Percentiles rank a stretch among this genome's conserved stretches.
phyloP scores from a whole-genome alignment of 2,888 invertebrate species.

The Cenopis cana region DNA sequence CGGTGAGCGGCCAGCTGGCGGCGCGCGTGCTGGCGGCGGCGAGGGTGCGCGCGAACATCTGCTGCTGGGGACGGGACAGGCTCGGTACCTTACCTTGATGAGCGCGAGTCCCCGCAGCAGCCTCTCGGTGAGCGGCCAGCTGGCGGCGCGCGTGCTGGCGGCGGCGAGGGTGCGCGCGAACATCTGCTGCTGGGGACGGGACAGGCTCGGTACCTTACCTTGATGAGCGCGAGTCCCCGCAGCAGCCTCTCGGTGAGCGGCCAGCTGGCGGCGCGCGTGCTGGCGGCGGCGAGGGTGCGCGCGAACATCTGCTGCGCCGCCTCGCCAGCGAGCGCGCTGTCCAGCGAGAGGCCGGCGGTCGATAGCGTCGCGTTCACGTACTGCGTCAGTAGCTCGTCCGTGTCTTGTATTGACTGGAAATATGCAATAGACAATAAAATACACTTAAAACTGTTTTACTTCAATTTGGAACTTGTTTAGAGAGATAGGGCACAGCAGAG shows the following conservation, averaged over 20 bases:
- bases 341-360: constrained; percentile 74
- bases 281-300: constrained; percentile 71
- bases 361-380: constrained; percentile 83
- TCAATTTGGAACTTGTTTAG: no score
- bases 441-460: no score
- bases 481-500: no score
- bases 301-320: constrained; percentile 77
- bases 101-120: constrained; percentile 88
- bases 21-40: constrained; percentile 68
- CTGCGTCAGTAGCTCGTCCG: constrained; percentile 63
- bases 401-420: constrained; percentile 66
- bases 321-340: constrained; percentile 30
- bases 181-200: constrained; percentile 65
- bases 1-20: constrained; percentile 85
- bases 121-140: constrained; percentile 86
- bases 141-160: constrained; percentile 66
- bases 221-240: constrained; percentile 88
- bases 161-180: constrained; percentile 78
- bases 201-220: constrained; percentile 78
- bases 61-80: constrained; percentile 52
- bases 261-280: constrained; percentile 73
- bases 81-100: constrained; percentile 86
- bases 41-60: constrained; percentile 81
- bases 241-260: constrained; percentile 87
- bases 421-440: constrained; percentile 6